Evolutionary conservation across 2,797 vertebrate genomes (phyloP).

Genomic region (Enteromius treurensis): DNA sequence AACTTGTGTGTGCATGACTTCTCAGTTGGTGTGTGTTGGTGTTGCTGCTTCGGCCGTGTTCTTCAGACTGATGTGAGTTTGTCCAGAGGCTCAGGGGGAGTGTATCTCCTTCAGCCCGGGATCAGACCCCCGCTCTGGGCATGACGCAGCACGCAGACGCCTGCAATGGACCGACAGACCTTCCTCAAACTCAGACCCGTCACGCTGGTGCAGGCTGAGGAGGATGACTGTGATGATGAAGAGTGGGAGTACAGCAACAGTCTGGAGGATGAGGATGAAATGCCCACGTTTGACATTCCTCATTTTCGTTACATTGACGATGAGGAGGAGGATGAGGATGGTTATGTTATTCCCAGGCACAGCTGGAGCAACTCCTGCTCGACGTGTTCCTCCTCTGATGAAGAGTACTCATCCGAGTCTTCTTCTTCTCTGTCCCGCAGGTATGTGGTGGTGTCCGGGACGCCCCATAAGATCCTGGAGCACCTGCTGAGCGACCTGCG

Average conservation of each 20-base stretch:
- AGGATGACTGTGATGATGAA: slow-evolving; percentile 70
- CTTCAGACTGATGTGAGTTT: slow-evolving; percentile 57
- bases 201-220: slow-evolving; percentile 77
- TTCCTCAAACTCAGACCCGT: slow-evolving; percentile 73
- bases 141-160: slow-evolving; percentile 43
- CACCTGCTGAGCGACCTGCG: slow-evolving; percentile 94
- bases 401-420: slow-evolving; percentile 74
- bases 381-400: slow-evolving; percentile 80
- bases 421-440: slow-evolving; percentile 85
- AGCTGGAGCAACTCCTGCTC: slow-evolving; percentile 80
- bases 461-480: slow-evolving; percentile 97
- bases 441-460: slow-evolving; percentile 96
- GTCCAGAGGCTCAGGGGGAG: slow-evolving; percentile 51
- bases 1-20: background rate
- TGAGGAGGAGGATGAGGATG: slow-evolving; percentile 45
- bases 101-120: slow-evolving; percentile 47
- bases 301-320: slow-evolving; percentile 89
- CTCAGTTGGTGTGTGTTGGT: background rate
- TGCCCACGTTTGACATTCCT: slow-evolving; percentile 89
- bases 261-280: slow-evolving; percentile 60
- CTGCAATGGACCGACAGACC: slow-evolving; percentile 82
- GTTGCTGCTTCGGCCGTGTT: slow-evolving; percentile 57
- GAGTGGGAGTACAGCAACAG: slow-evolving; percentile 62
- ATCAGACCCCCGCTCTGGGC: slow-evolving; percentile 57
- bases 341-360: slow-evolving; percentile 57